Conservation (phyloP, 2,888 invertebrate genomes). For the Uloborus plumipes region DNA sequence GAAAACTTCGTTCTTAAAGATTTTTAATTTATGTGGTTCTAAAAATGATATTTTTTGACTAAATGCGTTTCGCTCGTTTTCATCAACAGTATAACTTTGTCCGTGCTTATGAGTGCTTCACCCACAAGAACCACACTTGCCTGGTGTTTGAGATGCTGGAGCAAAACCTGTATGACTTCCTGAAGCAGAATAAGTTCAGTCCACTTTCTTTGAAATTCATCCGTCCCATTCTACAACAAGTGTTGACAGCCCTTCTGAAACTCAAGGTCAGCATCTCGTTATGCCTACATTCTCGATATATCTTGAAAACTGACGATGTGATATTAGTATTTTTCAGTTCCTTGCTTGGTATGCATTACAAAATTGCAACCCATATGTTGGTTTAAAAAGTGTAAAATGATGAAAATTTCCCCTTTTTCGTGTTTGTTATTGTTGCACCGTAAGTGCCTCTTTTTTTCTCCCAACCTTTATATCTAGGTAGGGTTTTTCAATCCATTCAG, state of each 20-base stretch:
- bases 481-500: too few species aligned
- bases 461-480: too few species aligned
- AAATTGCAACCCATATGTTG: too few species aligned
- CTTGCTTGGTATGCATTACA: not conserved
- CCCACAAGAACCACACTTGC: conserved; percentile 99
- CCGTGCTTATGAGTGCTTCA: conserved; percentile 99
- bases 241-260: conserved; percentile 84
- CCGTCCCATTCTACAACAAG: conserved; percentile 98
- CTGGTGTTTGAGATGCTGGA: conserved; percentile 99
- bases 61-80: not conserved
- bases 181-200: conserved; percentile 99
- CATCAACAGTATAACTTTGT: conserved; percentile 91
- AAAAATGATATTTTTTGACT: not conserved
- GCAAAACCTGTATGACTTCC: conserved; percentile 99
- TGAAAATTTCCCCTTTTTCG: too few species aligned
- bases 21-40: too few species aligned
- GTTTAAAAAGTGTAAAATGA: too few species aligned
- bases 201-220: conserved; percentile 98
- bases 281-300: too few species aligned
- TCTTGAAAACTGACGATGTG: not conserved
- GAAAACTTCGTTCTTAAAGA: too few species aligned
- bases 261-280: conserved; percentile 79
- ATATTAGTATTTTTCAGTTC: not conserved
- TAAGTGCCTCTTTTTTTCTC: too few species aligned
- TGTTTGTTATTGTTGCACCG: too few species aligned